Base-by-base conservation (phyloP, 2,797 vertebrate species). In the Sardinella longiceps region DNA sequence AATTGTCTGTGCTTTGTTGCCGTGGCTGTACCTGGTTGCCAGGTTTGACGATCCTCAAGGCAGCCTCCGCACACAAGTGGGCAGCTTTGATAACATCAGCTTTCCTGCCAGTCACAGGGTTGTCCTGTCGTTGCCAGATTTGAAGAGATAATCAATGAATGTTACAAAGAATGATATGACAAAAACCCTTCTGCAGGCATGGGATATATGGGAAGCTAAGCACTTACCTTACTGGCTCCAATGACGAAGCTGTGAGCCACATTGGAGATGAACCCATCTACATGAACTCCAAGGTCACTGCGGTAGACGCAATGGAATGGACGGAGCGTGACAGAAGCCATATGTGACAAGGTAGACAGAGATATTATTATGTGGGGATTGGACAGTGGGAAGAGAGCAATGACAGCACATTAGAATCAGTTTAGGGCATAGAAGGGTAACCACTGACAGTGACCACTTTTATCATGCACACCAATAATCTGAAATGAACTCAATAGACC, bases 241-340 rank as follows among this genome's bases (percentile, higher is more conserved):
- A 99, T 92, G 86, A 98, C 93, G 82, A 98, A 96, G 93, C 95
- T 98, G 92, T 99, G 98, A 51, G 98, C 98, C 91, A 98, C 96
- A 43, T 99, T 99, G 80, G 98, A 96, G 84, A 99, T 99, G 94
- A 99, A 99, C 82, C 98, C 98, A 28, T 99, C 98, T 43, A 99
- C 97, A 0, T 99, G 98, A 84, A 99, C 98, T 1, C 98, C 98
- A 53, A 99, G 92, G 88, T 99, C 98, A 82, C 98, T 99, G 95
- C 30, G 84, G 30, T 12, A 70, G 63, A 70, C 14, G 4, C 14
- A 3, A 33, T 15, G 28, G 14, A 70, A 37, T 30, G n/a, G 60
- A 66, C 63, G 37, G 63, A 28, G n/a, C 15, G 28, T 28, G 30
- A 70, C 56, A 60, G 56, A 33, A 70, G 30, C 12, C 63, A 70